phyloP scores from a whole-genome alignment of 2,113 vertebrate species.

The Limanda limanda region DNA sequence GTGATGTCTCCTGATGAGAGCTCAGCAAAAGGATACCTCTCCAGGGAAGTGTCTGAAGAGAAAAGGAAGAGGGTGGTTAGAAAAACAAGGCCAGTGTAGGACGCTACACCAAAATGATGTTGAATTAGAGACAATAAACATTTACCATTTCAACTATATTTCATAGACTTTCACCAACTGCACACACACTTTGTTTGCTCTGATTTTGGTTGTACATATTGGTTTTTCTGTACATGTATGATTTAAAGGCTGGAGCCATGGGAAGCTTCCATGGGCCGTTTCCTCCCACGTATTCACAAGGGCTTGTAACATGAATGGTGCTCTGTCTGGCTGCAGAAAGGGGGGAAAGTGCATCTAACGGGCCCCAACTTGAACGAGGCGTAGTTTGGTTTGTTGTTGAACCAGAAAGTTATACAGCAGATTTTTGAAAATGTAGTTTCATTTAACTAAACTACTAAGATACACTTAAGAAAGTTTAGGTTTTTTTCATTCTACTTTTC shows the following conservation, averaged over 20 bases:
- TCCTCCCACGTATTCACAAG: conserved; percentile 83
- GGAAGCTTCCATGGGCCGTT: conserved; percentile 67
- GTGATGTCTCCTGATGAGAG: conserved; percentile 68
- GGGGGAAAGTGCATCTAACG: conserved; percentile 73
- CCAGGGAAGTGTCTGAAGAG: conserved; percentile 82
- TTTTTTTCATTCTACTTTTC: background rate
- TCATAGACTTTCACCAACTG: background rate
- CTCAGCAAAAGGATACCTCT: conserved; percentile 85
- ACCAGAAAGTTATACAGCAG: background rate
- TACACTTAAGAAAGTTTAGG: background rate
- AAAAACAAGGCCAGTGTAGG: conserved; percentile 27
- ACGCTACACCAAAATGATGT: background rate
- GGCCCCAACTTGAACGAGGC: conserved; percentile 64
- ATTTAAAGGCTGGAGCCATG: conserved; percentile 51
- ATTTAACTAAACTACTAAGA: background rate
- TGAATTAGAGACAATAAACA: background rate
- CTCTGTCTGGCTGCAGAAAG: conserved; percentile 74
- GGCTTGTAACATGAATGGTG: conserved; percentile 79
- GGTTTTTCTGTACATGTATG: conserved; percentile 34
- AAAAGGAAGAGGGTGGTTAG: conserved; percentile 13
- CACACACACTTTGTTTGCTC: background rate
- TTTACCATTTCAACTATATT: background rate
- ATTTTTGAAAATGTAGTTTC: background rate
- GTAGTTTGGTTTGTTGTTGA: conserved; percentile 25
- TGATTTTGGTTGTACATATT: background rate